A percentile compares a stretch with the other conserved stretches of the same genome.
phyloP scores from a whole-genome alignment of 2,888 invertebrate genomes.

The Apamea anceps region DNA sequence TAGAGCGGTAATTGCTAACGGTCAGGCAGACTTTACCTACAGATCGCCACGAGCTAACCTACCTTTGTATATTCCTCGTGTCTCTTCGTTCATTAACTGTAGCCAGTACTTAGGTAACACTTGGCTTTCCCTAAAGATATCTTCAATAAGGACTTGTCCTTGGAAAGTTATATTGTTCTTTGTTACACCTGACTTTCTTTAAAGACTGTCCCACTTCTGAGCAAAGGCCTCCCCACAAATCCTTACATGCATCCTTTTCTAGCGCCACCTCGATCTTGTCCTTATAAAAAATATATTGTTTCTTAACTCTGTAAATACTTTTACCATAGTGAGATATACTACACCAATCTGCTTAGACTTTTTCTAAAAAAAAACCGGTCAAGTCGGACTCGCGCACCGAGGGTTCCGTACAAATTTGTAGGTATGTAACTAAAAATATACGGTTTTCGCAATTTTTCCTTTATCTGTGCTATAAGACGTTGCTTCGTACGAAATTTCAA shows the following conservation, averaged over 20 bases:
- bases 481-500: too few relatives aligned
- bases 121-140: neutral
- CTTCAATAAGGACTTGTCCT: neutral
- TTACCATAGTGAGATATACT: neutral
- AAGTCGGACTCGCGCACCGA: too few relatives aligned
- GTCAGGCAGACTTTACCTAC: neutral
- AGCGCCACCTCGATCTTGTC: neutral
- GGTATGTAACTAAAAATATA: too few relatives aligned
- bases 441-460: too few relatives aligned
- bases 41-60: neutral
- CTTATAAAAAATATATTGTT: neutral
- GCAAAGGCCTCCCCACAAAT: too few relatives aligned
- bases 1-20: neutral
- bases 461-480: too few relatives aligned
- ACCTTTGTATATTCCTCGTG: neutral
- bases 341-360: neutral
- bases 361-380: too few relatives aligned
- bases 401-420: too few relatives aligned
- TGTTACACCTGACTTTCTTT: neutral
- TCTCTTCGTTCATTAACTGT: neutral
- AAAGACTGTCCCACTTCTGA: neutral
- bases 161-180: neutral
- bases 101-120: neutral
- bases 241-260: too few relatives aligned
- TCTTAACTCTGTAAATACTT: neutral